These are phyloP conservation scores for Parelbella ahira DNA, from an alignment of 2,888 invertebrate genomes.

Conservation along the genomic window DNA sequence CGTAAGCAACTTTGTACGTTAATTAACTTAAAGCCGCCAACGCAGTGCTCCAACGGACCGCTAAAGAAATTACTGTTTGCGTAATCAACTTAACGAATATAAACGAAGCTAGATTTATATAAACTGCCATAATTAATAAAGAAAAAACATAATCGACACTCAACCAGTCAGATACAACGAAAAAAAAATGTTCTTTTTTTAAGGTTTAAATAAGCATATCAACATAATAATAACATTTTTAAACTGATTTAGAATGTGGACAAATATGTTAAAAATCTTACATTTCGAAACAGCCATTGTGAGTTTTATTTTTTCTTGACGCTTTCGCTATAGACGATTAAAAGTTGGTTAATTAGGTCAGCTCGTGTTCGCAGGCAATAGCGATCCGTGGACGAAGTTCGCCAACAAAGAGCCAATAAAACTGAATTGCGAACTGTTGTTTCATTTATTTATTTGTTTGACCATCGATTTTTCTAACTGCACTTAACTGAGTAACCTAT, in stretches of 20 bases:
- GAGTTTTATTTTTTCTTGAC: slow-evolving; percentile 2
- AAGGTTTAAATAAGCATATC: too few species aligned
- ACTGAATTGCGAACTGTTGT: slow-evolving; percentile 26
- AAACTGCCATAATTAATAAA: too few species aligned
- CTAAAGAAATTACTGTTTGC: slow-evolving; percentile 22
- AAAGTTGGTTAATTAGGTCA: slow-evolving; percentile 71
- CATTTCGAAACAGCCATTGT: too few species aligned
- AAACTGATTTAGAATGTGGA: too few species aligned
- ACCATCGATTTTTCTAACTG: too few species aligned
- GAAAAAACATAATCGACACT: too few species aligned
- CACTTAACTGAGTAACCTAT: too few species aligned
- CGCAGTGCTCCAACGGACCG: slow-evolving; percentile 8
- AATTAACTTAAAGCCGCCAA: slow-evolving; percentile 46
- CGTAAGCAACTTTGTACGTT: slow-evolving; percentile 65
- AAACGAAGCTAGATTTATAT: too few species aligned
- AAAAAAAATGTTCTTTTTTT: too few species aligned
- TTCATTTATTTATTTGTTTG: slow-evolving; percentile 5
- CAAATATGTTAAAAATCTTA: too few species aligned
- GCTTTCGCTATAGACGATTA: slow-evolving; percentile 14
- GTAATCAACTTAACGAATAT: slow-evolving; percentile 18
- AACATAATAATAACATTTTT: too few species aligned
- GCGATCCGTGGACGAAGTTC: slow-evolving; percentile 60
- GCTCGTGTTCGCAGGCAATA: slow-evolving; percentile 49
- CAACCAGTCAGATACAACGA: too few species aligned
- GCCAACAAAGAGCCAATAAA: slow-evolving; percentile 37